These are phyloP conservation scores for Hemicordylus capensis DNA, from an alignment of 2,113 vertebrate genomes.

Conservation along the genomic window DNA sequence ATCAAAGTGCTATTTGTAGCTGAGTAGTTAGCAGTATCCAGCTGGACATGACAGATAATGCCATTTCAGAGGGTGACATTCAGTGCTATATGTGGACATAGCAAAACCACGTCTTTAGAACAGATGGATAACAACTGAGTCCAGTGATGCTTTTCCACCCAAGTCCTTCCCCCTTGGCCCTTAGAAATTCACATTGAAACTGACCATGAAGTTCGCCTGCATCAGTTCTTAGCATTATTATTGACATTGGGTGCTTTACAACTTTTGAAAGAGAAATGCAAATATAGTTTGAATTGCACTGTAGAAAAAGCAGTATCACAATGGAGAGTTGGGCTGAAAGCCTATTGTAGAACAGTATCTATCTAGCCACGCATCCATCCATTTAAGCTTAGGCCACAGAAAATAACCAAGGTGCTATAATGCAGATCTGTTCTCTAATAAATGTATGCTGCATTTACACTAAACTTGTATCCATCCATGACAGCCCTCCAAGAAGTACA, in stretches of 20 bases:
- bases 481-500: background rate
- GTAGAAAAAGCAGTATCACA: conserved; percentile 54
- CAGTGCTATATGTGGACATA: conserved; percentile 5
- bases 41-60: conserved; percentile 43
- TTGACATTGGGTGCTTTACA: background rate
- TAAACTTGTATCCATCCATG: background rate
- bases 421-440: background rate
- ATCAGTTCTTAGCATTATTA: background rate
- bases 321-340: conserved; percentile 32
- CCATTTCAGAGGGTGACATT: conserved; percentile 14
- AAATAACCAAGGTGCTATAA: background rate
- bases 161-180: background rate
- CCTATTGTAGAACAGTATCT: background rate
- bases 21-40: conserved; percentile 54
- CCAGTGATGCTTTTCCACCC: background rate
- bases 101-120: background rate
- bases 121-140: conserved; percentile 15
- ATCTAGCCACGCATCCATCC: background rate
- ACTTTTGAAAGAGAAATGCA: background rate
- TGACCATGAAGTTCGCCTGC: background rate
- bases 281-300: conserved; percentile 31
- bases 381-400: background rate
- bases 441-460: background rate
- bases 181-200: background rate
- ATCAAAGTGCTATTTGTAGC: conserved; percentile 45